Conservation (phyloP, 2,113 vertebrate species). For the Pseudois nayaur region DNA sequence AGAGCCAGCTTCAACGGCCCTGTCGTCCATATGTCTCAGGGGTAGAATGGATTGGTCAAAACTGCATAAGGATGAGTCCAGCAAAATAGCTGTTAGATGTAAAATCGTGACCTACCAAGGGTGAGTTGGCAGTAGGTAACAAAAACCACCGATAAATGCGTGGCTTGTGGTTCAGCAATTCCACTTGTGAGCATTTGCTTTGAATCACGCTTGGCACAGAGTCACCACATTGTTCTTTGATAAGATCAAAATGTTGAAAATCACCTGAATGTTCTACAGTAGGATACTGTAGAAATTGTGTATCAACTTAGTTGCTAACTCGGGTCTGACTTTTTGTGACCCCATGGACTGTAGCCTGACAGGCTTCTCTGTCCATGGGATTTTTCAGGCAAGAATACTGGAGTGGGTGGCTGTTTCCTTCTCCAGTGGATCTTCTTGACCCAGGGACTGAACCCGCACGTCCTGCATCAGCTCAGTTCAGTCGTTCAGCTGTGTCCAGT, state of each 20-base stretch:
- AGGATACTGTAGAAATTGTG: neutral
- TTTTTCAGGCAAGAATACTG: neutral
- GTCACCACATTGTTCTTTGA: neutral
- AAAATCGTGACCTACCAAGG: neutral
- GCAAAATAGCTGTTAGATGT: neutral
- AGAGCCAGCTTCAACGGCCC: neutral
- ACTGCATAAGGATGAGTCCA: neutral
- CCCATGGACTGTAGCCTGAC: neutral
- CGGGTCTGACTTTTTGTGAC: neutral
- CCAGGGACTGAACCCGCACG: neutral
- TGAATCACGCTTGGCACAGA: no score
- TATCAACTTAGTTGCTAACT: neutral
- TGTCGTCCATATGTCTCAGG: neutral
- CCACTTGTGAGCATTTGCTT: neutral
- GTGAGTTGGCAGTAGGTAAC: neutral
- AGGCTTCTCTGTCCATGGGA: neutral
- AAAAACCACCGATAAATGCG: neutral
- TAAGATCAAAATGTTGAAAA: neutral
- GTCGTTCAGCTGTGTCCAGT: neutral
- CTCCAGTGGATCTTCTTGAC: neutral
- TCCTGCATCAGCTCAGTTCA: neutral
- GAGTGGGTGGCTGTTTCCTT: neutral
- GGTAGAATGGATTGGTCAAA: neutral
- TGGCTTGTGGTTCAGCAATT: neutral
- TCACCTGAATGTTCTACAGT: neutral